Evolutionary conservation across 2,888 invertebrate species (phyloP), one percentile per base, ranked within the genome.

Genomic region (Ceratothoa steindachneri): DNA sequence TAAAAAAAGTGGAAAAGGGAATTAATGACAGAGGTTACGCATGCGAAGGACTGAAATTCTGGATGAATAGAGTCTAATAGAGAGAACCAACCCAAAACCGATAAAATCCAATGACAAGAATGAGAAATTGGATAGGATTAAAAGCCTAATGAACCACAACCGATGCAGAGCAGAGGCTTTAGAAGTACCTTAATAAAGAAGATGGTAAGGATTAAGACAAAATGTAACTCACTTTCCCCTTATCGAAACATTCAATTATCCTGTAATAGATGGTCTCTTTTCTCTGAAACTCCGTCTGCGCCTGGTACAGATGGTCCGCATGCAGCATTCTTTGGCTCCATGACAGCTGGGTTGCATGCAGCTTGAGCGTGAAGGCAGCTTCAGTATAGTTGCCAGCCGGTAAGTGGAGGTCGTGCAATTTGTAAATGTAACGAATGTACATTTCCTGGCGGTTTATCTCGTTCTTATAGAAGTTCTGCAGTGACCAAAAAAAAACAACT

Each of bases 371-470:
- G 82, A 95, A 95, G 0, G 95, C 97, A 1, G 97, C 97, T 86
- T 97, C 97, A 0, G 95, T 91, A 83, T 90, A 96, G 85, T 97
- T 97, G 82, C 94, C 94, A 0, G 94, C 93, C 19, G 91, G 91
- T 68, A 94, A 86, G 85, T 97, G 97, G 15, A 97, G 87, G 83
- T 95, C 94, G 83, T 94, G 94, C 41, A 97, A 86, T 84, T 96
- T 96, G 86, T 96, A 95, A 79, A 97, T 95, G 85, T 97, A 97
- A 71, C 93, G 90, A 68, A 96, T 86, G 85, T 97, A 97, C 93
- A 97, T 95, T 85, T 96, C 95, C 82, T 95, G 93, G 28, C 95
- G 89, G 82, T 96, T 94, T 81, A 95, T 94, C 86, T 96, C 95
- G 83, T 93, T 94, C 84, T 95, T 95, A 87, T 97, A 97, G 84